Evolutionary conservation across 2,113 vertebrate genomes (phyloP), one percentile per base, ranked within the genome.

Genomic region (Rhea americana): DNA sequence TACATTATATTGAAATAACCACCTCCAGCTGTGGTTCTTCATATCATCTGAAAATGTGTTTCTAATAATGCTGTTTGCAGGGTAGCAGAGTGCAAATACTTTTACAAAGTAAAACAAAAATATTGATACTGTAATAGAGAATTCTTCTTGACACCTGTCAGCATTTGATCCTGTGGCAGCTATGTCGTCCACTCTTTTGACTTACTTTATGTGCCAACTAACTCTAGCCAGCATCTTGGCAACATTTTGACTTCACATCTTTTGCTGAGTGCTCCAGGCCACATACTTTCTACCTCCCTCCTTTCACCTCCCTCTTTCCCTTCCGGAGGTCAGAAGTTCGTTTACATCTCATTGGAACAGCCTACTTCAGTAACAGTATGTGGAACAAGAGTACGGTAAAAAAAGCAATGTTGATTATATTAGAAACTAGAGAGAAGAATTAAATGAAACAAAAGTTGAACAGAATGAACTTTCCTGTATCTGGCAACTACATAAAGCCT

Each of bases 401-500:
- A 43, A 92, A 93, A 91, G 89, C 47, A 80, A 62, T 39, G 70
- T 56, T 80, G 80, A 86, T 93, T 90, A 26, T 58, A 74, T 71
- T 86, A 74, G 83, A 94, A 95, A 80, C 58, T 21, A 68, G 30
- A 94, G 45, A 85, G 39, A 87, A 77, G 16, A 73, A 79, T 88
- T 79, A 92, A 77, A 91, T 80, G 39, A 81, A 94, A 89, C 28
- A 18, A 3, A 86, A 89, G 51, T 80, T 82, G 85, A 92, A 72
- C 25, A 66, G 77, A 86, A 85, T 62, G 91, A 85, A 65, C 45
- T 58, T 91, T 47, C 61, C 66, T 86, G 28, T 79, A 24, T 66
- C 63, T 94, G 91, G 94, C 88, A 95, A 45, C 65, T 59, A 37
- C 62, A 86, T 79, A 65, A 92, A 77, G 41, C 58, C 59, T 67